These are phyloP conservation scores for Arenaria interpres DNA, from an alignment of 2,113 vertebrate species.

Conservation along the genomic window DNA sequence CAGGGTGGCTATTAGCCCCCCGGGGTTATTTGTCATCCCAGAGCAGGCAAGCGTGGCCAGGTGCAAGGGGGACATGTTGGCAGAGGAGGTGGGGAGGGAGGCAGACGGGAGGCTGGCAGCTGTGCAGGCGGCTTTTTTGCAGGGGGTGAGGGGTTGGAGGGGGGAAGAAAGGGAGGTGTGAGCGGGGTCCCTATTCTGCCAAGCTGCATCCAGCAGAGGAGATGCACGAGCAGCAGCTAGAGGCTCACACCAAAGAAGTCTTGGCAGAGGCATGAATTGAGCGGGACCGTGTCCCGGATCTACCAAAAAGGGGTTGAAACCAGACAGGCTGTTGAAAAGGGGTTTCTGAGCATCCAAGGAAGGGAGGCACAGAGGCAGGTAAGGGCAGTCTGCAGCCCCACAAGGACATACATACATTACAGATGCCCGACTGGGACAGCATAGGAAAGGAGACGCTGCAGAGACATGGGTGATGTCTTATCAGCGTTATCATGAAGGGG, in stretches of 20 bases:
- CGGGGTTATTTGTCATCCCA: rapidly evolving
- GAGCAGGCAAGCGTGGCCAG: neutral
- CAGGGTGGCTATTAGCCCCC: neutral
- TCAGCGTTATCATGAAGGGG: rapidly evolving
- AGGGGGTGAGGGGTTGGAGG: no score
- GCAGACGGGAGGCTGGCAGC: neutral
- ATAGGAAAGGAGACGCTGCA: neutral
- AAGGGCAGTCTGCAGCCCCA: neutral
- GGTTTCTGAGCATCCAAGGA: neutral
- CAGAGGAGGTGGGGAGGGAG: neutral
- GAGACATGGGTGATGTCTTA: rapidly evolving
- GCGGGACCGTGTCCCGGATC: rapidly evolving
- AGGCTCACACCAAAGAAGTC: neutral
- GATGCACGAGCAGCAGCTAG: neutral
- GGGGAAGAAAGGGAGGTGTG: neutral
- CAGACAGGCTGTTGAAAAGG: neutral
- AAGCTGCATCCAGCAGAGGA: neutral
- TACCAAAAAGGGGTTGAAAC: neutral
- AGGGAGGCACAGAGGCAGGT: neutral
- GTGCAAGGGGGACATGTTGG: neutral
- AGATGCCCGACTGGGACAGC: neutral
- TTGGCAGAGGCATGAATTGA: neutral
- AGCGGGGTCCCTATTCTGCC: neutral
- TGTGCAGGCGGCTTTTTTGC: neutral
- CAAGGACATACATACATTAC: neutral